Evolutionary conservation across 2,113 vertebrate species (phyloP).

Genomic region (Scytalopus superciliaris): DNA sequence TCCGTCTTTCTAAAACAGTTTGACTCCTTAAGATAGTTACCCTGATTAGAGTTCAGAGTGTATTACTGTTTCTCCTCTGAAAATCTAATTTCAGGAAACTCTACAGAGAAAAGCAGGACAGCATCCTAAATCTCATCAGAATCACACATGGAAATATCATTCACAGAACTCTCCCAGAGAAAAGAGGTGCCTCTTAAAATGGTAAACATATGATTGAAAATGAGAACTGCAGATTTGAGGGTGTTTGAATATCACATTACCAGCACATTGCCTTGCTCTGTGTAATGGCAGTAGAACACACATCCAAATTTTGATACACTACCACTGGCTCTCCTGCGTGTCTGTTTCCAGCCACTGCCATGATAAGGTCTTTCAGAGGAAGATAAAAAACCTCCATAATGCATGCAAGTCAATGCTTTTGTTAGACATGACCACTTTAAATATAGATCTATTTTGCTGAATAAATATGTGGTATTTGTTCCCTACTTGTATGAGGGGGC

Average conservation of each 20-base stretch:
- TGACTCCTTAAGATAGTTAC: background rate
- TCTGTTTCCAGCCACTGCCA: background rate
- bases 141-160: background rate
- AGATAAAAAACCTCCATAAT: background rate
- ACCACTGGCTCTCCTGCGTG: accelerated
- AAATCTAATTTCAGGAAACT: background rate
- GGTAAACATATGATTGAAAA: accelerated
- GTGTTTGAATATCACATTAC: background rate
- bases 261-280: background rate
- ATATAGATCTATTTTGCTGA: background rate
- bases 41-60: background rate
- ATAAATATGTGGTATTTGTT: background rate
- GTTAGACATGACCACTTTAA: background rate
- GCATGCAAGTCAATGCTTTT: background rate
- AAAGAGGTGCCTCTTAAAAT: background rate
- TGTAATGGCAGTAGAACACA: background rate
- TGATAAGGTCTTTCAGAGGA: background rate
- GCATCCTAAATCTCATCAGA: background rate
- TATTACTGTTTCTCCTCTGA: background rate
- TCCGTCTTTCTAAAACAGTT: background rate
- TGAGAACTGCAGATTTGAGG: background rate
- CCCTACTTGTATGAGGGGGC: background rate
- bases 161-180: background rate
- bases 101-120: background rate
- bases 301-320: accelerated